Percentiles rank a stretch among this genome's conserved stretches.
These are phyloP conservation scores for Diarsia rubi DNA, from an alignment of 2,888 invertebrate genomes.

Conservation along the genomic window DNA sequence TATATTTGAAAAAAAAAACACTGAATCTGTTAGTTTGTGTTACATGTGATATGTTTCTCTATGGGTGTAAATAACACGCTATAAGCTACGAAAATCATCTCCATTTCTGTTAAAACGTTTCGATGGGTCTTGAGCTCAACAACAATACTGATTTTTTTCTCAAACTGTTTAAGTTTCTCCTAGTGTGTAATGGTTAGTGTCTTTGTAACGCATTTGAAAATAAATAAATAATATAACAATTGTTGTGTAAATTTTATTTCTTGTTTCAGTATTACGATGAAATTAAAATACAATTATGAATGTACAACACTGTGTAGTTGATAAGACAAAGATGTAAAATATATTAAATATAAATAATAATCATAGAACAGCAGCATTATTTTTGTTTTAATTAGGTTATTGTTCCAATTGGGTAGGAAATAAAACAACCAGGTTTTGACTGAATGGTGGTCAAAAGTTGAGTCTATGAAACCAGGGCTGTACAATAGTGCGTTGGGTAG, in stretches of 20 bases:
- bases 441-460: no score
- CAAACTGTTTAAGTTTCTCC: slow-evolving; percentile 55
- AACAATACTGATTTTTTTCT: slow-evolving; percentile 30
- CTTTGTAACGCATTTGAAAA: slow-evolving; percentile 61
- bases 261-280: slow-evolving; percentile 77
- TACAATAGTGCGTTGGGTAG: no score
- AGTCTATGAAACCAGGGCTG: no score
- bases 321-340: slow-evolving; percentile 78
- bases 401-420: neutral
- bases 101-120: slow-evolving; percentile 30
- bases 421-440: no score
- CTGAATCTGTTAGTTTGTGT: slow-evolving; percentile 23
- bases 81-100: slow-evolving; percentile 31
- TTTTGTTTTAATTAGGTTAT: slow-evolving; percentile 23
- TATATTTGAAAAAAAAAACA: slow-evolving; percentile 19
- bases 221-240: slow-evolving; percentile 50
- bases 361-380: slow-evolving; percentile 59
- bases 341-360: slow-evolving; percentile 70
- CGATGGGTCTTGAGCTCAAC: slow-evolving; percentile 34
- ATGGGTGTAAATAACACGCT: slow-evolving; percentile 14
- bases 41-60: slow-evolving; percentile 25
- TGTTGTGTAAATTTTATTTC: slow-evolving; percentile 66
- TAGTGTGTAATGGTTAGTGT: slow-evolving; percentile 58
- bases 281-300: slow-evolving; percentile 73
- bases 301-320: slow-evolving; percentile 78